Evolutionary conservation across 2,888 invertebrate species (phyloP), one percentile per base, ranked within the genome.

Genomic region (Pollenia angustigena): DNA sequence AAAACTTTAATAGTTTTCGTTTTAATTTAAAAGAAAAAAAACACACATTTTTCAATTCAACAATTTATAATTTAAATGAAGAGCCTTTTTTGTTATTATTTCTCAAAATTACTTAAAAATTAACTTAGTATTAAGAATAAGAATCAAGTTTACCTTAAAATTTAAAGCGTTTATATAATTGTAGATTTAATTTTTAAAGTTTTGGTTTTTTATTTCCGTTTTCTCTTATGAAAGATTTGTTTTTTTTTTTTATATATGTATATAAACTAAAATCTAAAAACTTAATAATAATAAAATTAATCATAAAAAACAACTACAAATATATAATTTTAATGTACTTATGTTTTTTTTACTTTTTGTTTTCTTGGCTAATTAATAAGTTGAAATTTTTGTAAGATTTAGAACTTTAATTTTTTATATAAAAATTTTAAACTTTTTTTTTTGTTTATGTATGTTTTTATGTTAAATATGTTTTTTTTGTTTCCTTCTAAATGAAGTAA

Each of bases 221-320:
- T 52, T 32, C 9, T 23, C 44, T 64, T 64, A 32, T 60, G 32
- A 32, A 32, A 64, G 18, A 52, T 42, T 74, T 48, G n/a, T 50
- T 72, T 40, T 46, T 58, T 23, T 23, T 23, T 2, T 23, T 2
- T 23, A 23, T 23, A 23, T 23, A 23, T 23, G 23, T 72, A 32
- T 81, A 52, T 54, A 69, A 85, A 81, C 18, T 81, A 81, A 81
- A 74, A 18, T 46, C 66, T 78, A 64, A 72, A 74, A 74, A 72
- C 50, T 85, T 81, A 75, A 81, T 44, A 75, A 81, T 44, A 76
- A 62, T 78, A 81, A 78, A 82, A 78, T 76, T 71, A 76, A 78
- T 66, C 62, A 72, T 72, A 72, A 78, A 85, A 82, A 68, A 79
- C 75, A 85, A 81, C 56, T 80, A 80, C 72, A 80, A 79, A 74